Percentiles rank a stretch among this genome's conserved stretches.
phyloP scores from a whole-genome alignment of 2,888 invertebrate species.

The Drosophila maculinotata region DNA sequence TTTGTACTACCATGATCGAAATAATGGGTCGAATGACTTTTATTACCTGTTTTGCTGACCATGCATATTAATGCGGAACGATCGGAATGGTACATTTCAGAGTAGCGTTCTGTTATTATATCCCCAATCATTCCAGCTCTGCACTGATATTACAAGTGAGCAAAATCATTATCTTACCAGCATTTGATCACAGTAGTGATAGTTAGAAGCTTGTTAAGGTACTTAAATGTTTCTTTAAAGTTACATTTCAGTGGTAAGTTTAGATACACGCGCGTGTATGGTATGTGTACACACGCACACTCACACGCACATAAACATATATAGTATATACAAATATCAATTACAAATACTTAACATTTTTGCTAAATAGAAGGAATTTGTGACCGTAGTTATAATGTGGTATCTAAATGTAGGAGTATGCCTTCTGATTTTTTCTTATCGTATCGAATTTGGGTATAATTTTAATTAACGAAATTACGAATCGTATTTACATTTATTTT shows the following conservation, averaged over 20 bases:
- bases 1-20: constrained; percentile 48
- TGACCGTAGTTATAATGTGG: constrained; percentile 21
- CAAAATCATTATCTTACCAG: constrained; percentile 18
- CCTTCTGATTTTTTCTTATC: constrained; percentile 6
- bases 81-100: not conserved
- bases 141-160: not conserved
- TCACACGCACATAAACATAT: constrained; percentile 13
- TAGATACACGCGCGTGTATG: constrained; percentile 45
- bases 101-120: not conserved
- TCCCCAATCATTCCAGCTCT: not conserved
- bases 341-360: constrained; percentile 19
- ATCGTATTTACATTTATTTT: too few relatives aligned
- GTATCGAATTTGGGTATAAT: not conserved
- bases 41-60: not conserved
- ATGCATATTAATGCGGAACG: not conserved
- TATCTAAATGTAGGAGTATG: constrained; percentile 19
- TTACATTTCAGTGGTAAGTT: constrained; percentile 73
- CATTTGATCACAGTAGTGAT: constrained; percentile 50
- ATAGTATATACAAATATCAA: constrained; percentile 17
- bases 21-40: constrained; percentile 8
- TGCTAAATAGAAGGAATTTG: constrained; percentile 48
- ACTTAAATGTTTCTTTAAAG: constrained; percentile 76
- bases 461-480: constrained; percentile 31
- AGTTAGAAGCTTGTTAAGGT: constrained; percentile 79
- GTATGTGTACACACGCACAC: constrained; percentile 43